These are phyloP conservation scores for Cartodere bifasciata DNA, from an alignment of 2,888 invertebrate genomes.

Conservation along the genomic window DNA sequence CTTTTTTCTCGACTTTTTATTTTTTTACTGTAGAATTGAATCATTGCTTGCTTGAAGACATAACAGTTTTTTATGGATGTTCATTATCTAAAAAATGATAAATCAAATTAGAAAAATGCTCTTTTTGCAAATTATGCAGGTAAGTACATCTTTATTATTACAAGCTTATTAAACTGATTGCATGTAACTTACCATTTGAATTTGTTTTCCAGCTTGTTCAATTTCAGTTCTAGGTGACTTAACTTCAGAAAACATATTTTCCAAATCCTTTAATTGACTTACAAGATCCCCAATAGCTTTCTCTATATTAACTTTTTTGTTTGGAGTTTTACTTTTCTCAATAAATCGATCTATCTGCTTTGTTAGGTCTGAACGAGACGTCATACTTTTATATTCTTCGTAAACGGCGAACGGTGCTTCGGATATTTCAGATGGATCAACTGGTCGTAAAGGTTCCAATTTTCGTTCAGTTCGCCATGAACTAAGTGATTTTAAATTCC, in stretches of 20 bases:
- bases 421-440: slow-evolving; percentile 7
- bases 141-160: no score
- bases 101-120: background rate
- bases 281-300: slow-evolving; percentile 31
- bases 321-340: slow-evolving; percentile 23
- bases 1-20: slow-evolving; percentile 1
- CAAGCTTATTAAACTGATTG: no score
- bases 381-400: slow-evolving; percentile 40
- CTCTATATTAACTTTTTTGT: slow-evolving; percentile 35
- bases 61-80: slow-evolving; percentile 24
- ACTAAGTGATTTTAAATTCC: slow-evolving; percentile 37
- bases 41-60: slow-evolving; percentile 18
- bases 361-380: slow-evolving; percentile 33
- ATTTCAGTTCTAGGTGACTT: slow-evolving; percentile 43
- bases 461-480: slow-evolving; percentile 38
- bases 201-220: slow-evolving; percentile 41
- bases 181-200: slow-evolving; percentile 44
- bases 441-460: slow-evolving; percentile 4
- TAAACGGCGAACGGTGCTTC: slow-evolving; percentile 43
- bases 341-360: slow-evolving; percentile 22
- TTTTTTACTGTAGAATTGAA: slow-evolving; percentile 6
- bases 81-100: slow-evolving; percentile 23
- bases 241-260: slow-evolving; percentile 18
- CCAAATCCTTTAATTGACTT: slow-evolving; percentile 29
- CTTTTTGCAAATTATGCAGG: no score